Evolutionary conservation across 2,797 vertebrate genomes (phyloP).

Genomic region (Enteromius paludinosus): DNA sequence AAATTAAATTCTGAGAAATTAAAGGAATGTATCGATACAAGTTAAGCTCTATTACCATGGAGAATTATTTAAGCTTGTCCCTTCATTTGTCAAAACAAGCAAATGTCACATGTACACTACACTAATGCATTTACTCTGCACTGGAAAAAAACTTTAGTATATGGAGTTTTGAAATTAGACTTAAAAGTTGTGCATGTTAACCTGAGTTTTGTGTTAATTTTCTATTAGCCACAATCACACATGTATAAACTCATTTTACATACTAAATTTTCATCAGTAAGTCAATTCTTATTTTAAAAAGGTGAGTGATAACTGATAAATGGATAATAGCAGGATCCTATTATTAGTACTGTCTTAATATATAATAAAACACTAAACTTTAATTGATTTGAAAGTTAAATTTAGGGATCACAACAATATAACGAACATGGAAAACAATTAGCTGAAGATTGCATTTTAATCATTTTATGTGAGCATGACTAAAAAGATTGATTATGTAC

Average conservation of each 20-base stretch:
- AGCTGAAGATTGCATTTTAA: neutral
- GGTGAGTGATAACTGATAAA: neutral
- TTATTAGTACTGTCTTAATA: neutral
- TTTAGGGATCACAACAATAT: neutral
- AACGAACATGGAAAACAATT: neutral
- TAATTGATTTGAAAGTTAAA: neutral
- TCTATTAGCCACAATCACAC: neutral
- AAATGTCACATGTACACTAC: neutral
- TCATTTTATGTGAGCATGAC: neutral
- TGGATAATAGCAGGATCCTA: neutral
- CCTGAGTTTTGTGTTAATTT: neutral
- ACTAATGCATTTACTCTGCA: neutral
- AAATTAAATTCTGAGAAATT: neutral
- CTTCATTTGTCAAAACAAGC: neutral
- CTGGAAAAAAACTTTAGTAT: neutral
- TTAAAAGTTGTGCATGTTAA: neutral
- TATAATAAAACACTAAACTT: neutral
- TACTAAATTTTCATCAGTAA: neutral
- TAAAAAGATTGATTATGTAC: neutral
- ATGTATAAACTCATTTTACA: neutral
- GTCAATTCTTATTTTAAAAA: neutral
- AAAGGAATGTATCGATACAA: neutral
- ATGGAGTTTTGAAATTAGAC: neutral
- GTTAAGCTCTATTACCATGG: neutral
- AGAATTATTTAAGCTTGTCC: neutral